Evolutionary conservation across 2,888 invertebrate genomes (phyloP).

Genomic region (Bibio marci): DNA sequence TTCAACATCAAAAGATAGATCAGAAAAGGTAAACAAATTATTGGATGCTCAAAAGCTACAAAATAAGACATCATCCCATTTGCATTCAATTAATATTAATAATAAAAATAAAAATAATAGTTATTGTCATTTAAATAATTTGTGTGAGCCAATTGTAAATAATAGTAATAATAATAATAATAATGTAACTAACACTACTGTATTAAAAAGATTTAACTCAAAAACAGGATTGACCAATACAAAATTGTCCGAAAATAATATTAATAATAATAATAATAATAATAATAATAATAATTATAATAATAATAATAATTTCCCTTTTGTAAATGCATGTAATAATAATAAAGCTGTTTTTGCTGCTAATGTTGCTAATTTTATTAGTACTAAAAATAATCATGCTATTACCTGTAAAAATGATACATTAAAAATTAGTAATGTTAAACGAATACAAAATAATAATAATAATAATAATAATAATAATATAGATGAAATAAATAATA

Average conservation of each 20-base stretch:
- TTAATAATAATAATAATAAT: too few species aligned
- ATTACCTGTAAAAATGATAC: not conserved
- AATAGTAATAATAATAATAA: constrained; percentile 9
- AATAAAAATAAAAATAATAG: constrained; percentile 2
- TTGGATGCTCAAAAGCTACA: not conserved
- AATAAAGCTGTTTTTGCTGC: too few species aligned
- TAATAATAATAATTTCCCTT: too few species aligned
- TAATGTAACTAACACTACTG: constrained; percentile 9
- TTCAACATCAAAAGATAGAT: constrained; percentile 5
- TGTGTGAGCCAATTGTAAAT: constrained; percentile 9
- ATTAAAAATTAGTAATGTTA: not conserved
- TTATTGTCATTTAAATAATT: constrained; percentile 1
- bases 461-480: constrained; percentile 5
- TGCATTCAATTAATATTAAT: constrained; percentile 4
- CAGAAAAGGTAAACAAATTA: not conserved
- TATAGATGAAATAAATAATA: too few species aligned
- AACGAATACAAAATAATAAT: constrained; percentile 1
- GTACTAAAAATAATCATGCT: not conserved
- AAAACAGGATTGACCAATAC: constrained; percentile 11
- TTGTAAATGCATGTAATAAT: not conserved
- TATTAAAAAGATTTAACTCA: too few species aligned
- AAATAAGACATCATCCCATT: not conserved
- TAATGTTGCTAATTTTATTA: not conserved
- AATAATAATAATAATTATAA: constrained; percentile 1
- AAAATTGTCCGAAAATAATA: too few species aligned